Evolutionary conservation across 2,888 invertebrate genomes (phyloP), one percentile per base, ranked within the genome.

Genomic region (Trachelus iudaicus): DNA sequence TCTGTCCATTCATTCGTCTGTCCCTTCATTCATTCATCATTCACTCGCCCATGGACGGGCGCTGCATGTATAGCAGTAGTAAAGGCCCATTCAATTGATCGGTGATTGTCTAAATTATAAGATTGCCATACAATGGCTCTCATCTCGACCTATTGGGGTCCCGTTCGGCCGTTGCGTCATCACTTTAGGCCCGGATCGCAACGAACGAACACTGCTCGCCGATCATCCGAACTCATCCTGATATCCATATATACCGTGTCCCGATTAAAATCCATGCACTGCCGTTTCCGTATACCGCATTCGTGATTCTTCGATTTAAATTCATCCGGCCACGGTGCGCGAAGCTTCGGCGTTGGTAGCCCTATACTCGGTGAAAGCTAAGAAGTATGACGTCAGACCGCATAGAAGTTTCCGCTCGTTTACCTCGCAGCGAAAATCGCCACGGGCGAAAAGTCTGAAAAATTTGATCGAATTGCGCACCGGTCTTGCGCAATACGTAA

Each of bases 41-140:
- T 91, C 90, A 90, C 89, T 89, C 89, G 87, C 85, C 82, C 86
- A 85, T 85, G 85, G 88, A 90, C 88, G 89, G 87, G 85, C 87
- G 88, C 85, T 90, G 89, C 90, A 89, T 90, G 90, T 90, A 90
- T 89, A 89, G 89, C 89, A 90, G 90, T 91, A 91, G 91, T 90
- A 91, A 91, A 91, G 90, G 90, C 91, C 91, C 91, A 91, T 91
- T 91, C 91, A 91, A 91, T 91, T 91, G 91, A 91, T 91, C 91
- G 91, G 91, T 91, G 91, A 91, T 91, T 91, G 91, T 91, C 91
- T 91, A 91, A 91, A 91, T 91, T 91, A 91, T 91, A 91, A 91
- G 91, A 91, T 91, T 91, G 91, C 91, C 89, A 91, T 91, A 91
- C 91, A 91, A 91, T 91, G 91, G 91, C 91, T 91, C 91, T 91